Conservation (phyloP, 2,888 invertebrate genomes). For the Drosophila diplacantha region DNA sequence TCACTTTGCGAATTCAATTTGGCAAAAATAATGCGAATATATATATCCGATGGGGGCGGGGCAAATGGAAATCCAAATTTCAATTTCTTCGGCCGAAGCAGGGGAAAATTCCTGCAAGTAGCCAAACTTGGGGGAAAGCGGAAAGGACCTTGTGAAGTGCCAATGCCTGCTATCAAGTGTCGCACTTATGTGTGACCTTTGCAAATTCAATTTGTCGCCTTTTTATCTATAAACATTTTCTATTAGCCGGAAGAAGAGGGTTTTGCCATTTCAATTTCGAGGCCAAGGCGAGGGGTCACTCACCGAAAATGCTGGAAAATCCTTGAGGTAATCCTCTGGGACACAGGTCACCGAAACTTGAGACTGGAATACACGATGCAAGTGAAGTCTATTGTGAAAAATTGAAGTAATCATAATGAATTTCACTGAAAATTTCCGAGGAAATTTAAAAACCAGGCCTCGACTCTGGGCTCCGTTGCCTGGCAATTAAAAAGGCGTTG, state of each 20-base stretch:
- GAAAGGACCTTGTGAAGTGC: constrained; percentile 46
- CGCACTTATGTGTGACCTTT: constrained; percentile 75
- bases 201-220: constrained; percentile 76
- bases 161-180: constrained; percentile 71
- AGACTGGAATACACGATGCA: not conserved
- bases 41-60: constrained; percentile 12
- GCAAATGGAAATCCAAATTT: constrained; percentile 57
- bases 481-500: constrained; percentile 69
- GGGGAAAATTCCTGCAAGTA: constrained; percentile 48
- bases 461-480: constrained; percentile 1
- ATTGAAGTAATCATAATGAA: constrained; percentile 76
- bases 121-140: not conserved
- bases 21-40: constrained; percentile 51
- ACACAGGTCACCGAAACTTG: constrained; percentile 5
- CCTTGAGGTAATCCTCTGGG: constrained; percentile 9
- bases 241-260: constrained; percentile 58
- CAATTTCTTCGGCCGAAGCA: constrained; percentile 7
- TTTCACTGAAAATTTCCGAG: constrained; percentile 56
- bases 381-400: constrained; percentile 35
- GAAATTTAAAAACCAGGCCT: constrained; percentile 22
- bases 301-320: constrained; percentile 1
- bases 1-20: constrained; percentile 68
- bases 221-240: constrained; percentile 75
- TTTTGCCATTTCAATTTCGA: constrained; percentile 21
- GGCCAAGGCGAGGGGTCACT: not conserved